These are phyloP conservation scores for Labrus mixtus DNA, from an alignment of 2,113 vertebrate genomes.

Conservation along the genomic window DNA sequence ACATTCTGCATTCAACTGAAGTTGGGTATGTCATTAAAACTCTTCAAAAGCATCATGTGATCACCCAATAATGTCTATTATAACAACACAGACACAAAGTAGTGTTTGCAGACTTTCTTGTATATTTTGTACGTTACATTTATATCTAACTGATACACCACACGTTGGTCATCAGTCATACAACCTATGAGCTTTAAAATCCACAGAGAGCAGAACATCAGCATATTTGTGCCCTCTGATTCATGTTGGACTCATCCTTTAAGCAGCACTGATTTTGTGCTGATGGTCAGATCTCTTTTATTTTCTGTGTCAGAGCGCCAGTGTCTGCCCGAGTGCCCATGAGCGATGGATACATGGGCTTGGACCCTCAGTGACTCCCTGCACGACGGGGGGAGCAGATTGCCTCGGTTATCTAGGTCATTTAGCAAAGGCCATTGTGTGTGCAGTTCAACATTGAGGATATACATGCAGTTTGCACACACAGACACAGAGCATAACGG, in stretches of 20 bases:
- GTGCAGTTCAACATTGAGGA: background rate
- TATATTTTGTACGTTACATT: too few relatives aligned
- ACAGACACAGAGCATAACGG: background rate
- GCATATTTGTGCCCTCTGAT: background rate
- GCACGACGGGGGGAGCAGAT: constrained; percentile 34
- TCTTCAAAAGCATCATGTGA: background rate
- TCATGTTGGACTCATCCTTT: constrained; percentile 3
- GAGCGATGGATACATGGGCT: constrained; percentile 13
- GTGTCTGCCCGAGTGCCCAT: constrained; percentile 33
- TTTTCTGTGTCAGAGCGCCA: constrained; percentile 31
- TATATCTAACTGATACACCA: too few relatives aligned
- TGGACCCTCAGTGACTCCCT: constrained; percentile 22
- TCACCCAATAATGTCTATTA: background rate
- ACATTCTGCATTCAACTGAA: background rate
- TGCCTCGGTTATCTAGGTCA: constrained; percentile 64
- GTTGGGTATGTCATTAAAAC: background rate
- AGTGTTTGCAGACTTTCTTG: too few relatives aligned
- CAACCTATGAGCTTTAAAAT: background rate
- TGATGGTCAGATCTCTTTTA: constrained; percentile 15
- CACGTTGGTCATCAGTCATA: background rate
- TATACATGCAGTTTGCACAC: constrained; percentile 15
- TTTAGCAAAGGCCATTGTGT: constrained; percentile 32
- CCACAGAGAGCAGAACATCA: background rate
- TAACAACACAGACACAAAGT: background rate
- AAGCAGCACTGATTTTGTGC: background rate